Evolutionary conservation across 2,888 invertebrate species (phyloP), one percentile per base, ranked within the genome.

Genomic region (Alsophila aescularia): DNA sequence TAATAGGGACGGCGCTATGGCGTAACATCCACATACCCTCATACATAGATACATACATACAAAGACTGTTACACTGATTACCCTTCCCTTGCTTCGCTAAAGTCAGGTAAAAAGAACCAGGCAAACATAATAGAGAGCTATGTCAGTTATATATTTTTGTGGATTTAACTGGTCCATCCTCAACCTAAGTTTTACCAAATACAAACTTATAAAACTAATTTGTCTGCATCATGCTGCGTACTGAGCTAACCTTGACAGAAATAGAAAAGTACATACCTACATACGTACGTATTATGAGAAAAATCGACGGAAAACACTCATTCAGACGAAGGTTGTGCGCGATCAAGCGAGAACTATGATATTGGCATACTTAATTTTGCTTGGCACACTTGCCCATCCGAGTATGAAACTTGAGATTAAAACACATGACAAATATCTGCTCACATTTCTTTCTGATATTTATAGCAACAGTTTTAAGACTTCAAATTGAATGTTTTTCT

Each of bases 311-410:
- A 89, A 90, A 86, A 86, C 83, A 62, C 77, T 78, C 74, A 83
- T 88, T 87, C 72, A 36, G 57, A 3, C 71, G 90, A 90, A 91
- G 91, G 91, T 84, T 85, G 70, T 52, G 75, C 66, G 90, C 90
- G 72, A 90, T 91, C 85, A 90, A 73, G 72, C 89, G 78, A 58
- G 74, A 79, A 75, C 71, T 82, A 85, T 89, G 90, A 83, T 91
- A 91, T 90, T 90, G 91, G 90, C 90, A 91, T 82, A 88, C 85
- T 88, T 89, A 86, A 88, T 85, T 85, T 82, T 77, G 77, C 84
- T 81, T 83, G 90, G 87, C 90, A 90, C 66, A 90, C 83, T 85
- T 91, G 84, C 71, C 69, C 87, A 82, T 60, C 75, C 81, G 77
- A 77, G 75, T 83, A 76, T 81, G 73, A 79, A 79, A 71, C 65